Conservation (phyloP, 2,113 vertebrate genomes). For the Raja brachyura region DNA sequence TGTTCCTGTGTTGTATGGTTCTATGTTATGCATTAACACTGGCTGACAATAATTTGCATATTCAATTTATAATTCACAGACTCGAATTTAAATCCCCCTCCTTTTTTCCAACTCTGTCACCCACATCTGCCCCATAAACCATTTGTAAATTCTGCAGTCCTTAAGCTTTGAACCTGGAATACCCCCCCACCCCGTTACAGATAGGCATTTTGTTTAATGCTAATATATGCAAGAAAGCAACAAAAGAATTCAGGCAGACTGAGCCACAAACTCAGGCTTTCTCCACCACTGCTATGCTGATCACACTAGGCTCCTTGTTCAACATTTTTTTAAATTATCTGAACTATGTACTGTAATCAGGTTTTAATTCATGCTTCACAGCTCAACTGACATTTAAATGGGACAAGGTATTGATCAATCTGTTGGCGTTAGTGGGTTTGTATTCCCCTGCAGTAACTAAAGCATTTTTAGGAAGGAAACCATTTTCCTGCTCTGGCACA, state of each 20-base stretch:
- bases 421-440: not conserved
- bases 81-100: no score
- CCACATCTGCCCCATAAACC: no score
- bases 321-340: not conserved
- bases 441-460: not conserved
- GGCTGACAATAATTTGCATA: no score
- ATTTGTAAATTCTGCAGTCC: no score
- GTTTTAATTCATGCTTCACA: conserved; percentile 15
- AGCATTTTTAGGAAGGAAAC: not conserved
- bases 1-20: no score
- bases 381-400: not conserved
- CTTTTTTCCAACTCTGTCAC: no score
- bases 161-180: not conserved
- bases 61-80: no score
- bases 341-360: not conserved
- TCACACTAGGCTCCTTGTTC: not conserved
- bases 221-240: not conserved
- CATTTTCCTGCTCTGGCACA: not conserved
- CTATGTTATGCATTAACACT: no score
- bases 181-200: not conserved
- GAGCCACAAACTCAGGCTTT: not conserved
- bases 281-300: no score
- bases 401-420: conserved; percentile 23
- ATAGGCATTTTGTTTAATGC: not conserved
- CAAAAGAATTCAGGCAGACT: not conserved